phyloP scores from a whole-genome alignment of 1,140 invertebrate species.

The Ceratina australensis region DNA sequence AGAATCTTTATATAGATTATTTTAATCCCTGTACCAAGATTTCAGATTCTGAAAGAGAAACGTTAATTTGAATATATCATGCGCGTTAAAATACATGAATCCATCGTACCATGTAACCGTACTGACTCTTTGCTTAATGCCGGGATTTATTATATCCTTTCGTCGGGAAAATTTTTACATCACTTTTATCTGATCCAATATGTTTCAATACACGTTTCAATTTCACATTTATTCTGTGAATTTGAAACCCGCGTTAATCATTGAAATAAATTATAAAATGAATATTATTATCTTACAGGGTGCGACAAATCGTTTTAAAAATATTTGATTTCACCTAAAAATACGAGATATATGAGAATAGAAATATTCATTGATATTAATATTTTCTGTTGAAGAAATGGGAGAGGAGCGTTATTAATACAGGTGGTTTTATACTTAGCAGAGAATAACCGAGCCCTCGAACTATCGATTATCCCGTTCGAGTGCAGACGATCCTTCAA shows the following conservation, averaged over 20 bases:
- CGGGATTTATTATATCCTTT: background rate
- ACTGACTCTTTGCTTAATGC: background rate
- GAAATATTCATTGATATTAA: too few species aligned
- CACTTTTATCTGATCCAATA: background rate
- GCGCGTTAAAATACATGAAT: background rate
- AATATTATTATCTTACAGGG: too few species aligned
- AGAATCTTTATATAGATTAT: background rate
- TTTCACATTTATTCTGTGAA: too few species aligned
- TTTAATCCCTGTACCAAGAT: background rate
- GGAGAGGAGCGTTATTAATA: background rate
- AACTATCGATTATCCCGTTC: slow-evolving; percentile 16
- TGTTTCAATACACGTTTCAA: background rate
- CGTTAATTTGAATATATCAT: background rate
- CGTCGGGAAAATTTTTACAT: background rate
- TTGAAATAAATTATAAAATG: too few species aligned
- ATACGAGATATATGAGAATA: too few species aligned
- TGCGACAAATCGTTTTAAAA: too few species aligned
- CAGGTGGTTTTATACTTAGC: background rate
- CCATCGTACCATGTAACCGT: too few species aligned
- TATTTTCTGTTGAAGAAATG: background rate
- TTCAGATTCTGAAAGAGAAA: background rate
- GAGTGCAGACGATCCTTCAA: slow-evolving; percentile 3
- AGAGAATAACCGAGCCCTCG: background rate
- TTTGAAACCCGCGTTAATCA: background rate
- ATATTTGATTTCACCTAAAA: too few species aligned